Evolutionary conservation across 2,797 vertebrate genomes (phyloP).

Genomic region (Heteromormyrus szaboi): DNA sequence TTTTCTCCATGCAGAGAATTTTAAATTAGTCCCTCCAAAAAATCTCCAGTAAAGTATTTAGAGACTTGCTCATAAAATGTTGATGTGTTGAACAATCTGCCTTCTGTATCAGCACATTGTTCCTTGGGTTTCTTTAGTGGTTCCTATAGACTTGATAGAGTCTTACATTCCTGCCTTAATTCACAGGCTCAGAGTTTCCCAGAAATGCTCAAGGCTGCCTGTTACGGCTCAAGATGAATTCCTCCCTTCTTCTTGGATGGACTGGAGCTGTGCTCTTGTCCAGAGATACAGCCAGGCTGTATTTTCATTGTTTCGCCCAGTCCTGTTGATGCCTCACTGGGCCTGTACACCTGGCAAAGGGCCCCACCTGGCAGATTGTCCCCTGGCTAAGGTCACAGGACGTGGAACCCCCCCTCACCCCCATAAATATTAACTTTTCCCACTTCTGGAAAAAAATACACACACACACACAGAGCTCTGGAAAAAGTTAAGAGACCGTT

Average conservation of each 20-base stretch:
- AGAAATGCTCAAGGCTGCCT: constrained; percentile 18
- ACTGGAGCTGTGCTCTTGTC: neutral
- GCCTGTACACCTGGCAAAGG: neutral
- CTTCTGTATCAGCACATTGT: neutral
- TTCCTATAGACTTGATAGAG: constrained; percentile 16
- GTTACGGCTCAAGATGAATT: neutral
- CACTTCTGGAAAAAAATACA: neutral
- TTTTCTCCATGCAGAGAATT: constrained; percentile 30
- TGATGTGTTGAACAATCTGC: neutral
- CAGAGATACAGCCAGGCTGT: neutral
- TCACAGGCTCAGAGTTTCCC: constrained; percentile 20
- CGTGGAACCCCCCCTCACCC: neutral
- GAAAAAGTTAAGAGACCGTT: neutral
- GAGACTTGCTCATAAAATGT: neutral
- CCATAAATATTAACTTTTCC: neutral
- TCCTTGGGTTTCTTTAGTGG: neutral
- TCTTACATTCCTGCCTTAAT: constrained; percentile 38
- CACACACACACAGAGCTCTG: neutral
- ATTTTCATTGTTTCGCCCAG: constrained; percentile 5
- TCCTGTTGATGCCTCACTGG: neutral
- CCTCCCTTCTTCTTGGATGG: neutral
- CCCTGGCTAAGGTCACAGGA: neutral
- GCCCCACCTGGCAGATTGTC: neutral
- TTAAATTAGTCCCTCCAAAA: neutral
- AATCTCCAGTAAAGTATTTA: neutral